Conservation (phyloP, 2,888 invertebrate genomes). For the Pilophorus perplexus region DNA sequence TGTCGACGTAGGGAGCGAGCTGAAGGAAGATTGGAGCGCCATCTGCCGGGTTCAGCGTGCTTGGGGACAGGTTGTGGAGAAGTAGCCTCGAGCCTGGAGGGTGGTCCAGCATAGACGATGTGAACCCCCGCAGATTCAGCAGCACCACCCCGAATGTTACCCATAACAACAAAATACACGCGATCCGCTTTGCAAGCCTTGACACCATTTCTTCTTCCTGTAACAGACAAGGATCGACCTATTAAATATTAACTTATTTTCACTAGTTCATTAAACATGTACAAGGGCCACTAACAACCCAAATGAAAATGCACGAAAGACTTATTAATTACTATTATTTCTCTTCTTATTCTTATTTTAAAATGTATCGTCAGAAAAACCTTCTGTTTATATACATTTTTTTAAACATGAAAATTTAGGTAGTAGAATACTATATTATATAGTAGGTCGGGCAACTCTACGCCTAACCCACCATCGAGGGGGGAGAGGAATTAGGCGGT, state of each 20-base stretch:
- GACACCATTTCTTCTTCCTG: conserved; percentile 46
- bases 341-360: no score
- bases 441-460: no score
- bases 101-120: conserved; percentile 49
- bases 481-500: no score
- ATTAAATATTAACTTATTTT: background rate
- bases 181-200: conserved; percentile 48
- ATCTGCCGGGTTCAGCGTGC: conserved; percentile 54
- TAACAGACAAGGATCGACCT: background rate
- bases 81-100: conserved; percentile 56
- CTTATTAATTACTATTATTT: no score
- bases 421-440: no score
- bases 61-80: conserved; percentile 54
- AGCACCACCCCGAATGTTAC: conserved; percentile 49
- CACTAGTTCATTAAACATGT: no score
- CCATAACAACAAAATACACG: conserved; percentile 50
- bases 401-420: no score
- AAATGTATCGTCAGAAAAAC: no score
- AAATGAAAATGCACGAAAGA: no score
- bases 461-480: no score
- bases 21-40: conserved; percentile 11
- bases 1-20: conserved; percentile 54
- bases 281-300: no score
- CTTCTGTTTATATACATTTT: no score
- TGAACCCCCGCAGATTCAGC: conserved; percentile 48